phyloP scores from a whole-genome alignment of 2,888 invertebrate genomes.

The Deilephila elpenor region DNA sequence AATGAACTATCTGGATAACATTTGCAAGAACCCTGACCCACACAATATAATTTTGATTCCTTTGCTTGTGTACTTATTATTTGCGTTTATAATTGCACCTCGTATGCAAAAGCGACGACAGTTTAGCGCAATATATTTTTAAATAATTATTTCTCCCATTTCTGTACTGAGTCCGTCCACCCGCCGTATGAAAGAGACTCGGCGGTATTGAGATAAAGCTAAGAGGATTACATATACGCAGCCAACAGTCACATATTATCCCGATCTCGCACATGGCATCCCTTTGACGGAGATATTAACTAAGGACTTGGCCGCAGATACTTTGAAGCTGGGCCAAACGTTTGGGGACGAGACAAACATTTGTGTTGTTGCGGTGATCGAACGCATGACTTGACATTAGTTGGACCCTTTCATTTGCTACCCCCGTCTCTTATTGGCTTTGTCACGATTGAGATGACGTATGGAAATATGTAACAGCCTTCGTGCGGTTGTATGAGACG shows the following conservation, averaged over 20 bases:
- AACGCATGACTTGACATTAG: neutral
- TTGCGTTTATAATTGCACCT: no score
- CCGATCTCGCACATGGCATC: constrained; percentile 2
- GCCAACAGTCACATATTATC: constrained; percentile 6
- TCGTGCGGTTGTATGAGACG: no score
- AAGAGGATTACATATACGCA: constrained; percentile 16
- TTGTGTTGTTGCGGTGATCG: neutral
- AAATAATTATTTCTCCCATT: neutral
- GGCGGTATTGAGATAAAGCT: constrained; percentile 14
- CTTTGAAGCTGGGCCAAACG: neutral
- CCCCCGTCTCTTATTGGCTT: no score
- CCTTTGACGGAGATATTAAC: neutral
- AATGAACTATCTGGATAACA: no score
- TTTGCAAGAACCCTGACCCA: no score
- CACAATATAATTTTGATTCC: no score
- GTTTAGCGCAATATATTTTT: neutral
- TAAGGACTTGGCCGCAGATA: neutral
- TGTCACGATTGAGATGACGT: no score
- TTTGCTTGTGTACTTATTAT: no score
- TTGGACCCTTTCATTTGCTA: neutral
- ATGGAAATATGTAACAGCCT: no score
- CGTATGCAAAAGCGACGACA: no score
- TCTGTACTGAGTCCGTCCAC: neutral
- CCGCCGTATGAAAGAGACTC: neutral
- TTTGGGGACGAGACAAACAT: neutral